Percentiles rank a stretch among this genome's conserved stretches.
phyloP scores from a whole-genome alignment of 2,888 invertebrate species.

The Drosophila trichaetosa region DNA sequence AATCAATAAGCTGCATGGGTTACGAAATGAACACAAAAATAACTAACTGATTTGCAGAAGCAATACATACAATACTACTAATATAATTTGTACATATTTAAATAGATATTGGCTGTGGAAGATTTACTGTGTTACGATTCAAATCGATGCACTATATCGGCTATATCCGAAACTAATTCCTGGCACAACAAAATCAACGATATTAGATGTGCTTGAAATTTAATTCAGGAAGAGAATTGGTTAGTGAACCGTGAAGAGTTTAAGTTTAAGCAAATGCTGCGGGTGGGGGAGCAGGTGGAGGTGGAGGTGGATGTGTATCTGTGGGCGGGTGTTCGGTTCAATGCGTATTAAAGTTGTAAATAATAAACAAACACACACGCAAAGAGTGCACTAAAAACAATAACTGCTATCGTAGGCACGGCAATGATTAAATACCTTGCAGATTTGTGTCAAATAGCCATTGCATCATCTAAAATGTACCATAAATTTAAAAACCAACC shows the following conservation, averaged over 20 bases:
- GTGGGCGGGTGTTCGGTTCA: conserved; percentile 6
- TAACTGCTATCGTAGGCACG: background rate
- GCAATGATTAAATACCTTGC: background rate
- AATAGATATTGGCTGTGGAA: background rate
- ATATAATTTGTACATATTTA: background rate
- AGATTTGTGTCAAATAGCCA: background rate
- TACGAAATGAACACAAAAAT: background rate
- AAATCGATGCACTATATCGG: background rate
- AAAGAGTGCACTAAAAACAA: conserved; percentile 16
- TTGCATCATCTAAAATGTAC: background rate
- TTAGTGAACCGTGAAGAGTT: background rate
- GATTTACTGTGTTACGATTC: background rate
- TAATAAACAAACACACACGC: conserved; percentile 44
- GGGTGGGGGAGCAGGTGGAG: background rate
- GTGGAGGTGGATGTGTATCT: background rate
- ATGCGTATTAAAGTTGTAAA: conserved; percentile 55
- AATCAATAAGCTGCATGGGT: background rate
- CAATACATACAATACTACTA: background rate
- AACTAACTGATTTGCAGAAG: background rate
- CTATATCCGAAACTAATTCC: background rate
- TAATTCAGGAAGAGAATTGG: background rate
- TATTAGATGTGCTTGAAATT: background rate
- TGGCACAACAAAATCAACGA: background rate
- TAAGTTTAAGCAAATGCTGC: background rate
- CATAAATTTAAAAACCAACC: too few relatives aligned